A percentile compares a stretch with the other conserved stretches of the same genome.
Conservation (phyloP, 2,888 invertebrate genomes). For the Neuroscelio doddi region DNA sequence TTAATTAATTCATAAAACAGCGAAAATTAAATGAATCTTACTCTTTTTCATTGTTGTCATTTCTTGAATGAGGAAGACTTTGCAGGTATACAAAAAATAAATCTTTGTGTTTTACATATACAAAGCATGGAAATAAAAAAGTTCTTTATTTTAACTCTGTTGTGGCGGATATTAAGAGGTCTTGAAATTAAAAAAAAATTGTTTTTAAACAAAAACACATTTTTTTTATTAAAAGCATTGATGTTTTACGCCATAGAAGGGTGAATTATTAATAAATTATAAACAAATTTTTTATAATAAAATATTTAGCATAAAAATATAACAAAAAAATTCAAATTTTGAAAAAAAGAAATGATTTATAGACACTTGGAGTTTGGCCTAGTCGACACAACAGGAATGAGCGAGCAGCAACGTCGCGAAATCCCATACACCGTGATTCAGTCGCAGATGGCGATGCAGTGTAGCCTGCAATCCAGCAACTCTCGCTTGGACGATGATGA, state of each 20-base stretch:
- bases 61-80: constrained; percentile 39
- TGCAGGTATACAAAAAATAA: too few species aligned
- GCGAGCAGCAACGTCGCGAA: constrained; percentile 87
- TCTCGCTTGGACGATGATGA: constrained; percentile 63
- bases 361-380: constrained; percentile 91
- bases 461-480: constrained; percentile 63
- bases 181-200: too few species aligned
- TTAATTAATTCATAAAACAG: neutral
- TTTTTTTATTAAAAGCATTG: too few species aligned
- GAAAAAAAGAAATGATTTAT: constrained; percentile 39
- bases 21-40: constrained; percentile 11
- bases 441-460: constrained; percentile 70
- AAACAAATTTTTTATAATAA: too few species aligned
- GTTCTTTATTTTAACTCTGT: too few species aligned
- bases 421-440: constrained; percentile 93
- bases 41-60: constrained; percentile 10
- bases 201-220: too few species aligned
- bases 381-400: constrained; percentile 92
- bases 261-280: too few species aligned
- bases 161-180: too few species aligned
- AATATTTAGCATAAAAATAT: too few species aligned
- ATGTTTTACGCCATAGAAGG: too few species aligned
- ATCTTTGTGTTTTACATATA: too few species aligned
- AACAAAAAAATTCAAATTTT: neutral
- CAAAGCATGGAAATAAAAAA: too few species aligned